Evolutionary conservation across 2,888 invertebrate genomes (phyloP), one percentile per base, ranked within the genome.

Genomic region (Tetranychus piercei): DNA sequence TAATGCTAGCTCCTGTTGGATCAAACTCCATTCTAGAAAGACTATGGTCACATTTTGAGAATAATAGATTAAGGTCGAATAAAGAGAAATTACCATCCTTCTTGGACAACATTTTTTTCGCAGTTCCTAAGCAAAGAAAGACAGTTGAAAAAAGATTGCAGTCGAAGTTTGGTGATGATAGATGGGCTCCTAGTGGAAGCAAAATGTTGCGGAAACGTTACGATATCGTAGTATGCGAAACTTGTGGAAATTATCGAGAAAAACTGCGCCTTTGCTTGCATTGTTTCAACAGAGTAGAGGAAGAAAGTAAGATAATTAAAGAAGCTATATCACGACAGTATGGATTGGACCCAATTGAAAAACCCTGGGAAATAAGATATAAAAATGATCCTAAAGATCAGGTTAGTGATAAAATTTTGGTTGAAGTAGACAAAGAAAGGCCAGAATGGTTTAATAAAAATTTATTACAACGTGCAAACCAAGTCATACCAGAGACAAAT

Each of bases 381-480:
- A 87, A 91, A 79, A 90, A 90, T 69, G 94, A 94, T 81, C 88
- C 86, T 79, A 80, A 85, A 15, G 44, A 77, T 81, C 85, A 82
- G 18, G n/a, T 44, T 65, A n/a, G 64, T 82, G 92, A 91, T 83
- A 86, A 89, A 79, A 86, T 94, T 77, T 69, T 23, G 20, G 87
- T 95, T 20, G 93, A 94, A 84, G 87, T 93, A 86, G 85, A 89
- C 72, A 92, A 90, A 81, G 87, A 88, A 75, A 86, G 94, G 77
- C 94, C 94, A 6, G 83, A 87, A 67, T 95, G 94, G 93, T 95
- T 94, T 81, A 88, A 89, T 78, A 88, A 88, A 80, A 92, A 92
- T 83, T 85, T 94, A 73, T 83, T 92, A 69, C 9, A 20, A 69
- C 20, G 34, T 6, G 69, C 69, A 23, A 23, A 23, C 20, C 6